Evolutionary conservation across 2,797 vertebrate genomes (phyloP).

Genomic region (Acanthurus tractus): DNA sequence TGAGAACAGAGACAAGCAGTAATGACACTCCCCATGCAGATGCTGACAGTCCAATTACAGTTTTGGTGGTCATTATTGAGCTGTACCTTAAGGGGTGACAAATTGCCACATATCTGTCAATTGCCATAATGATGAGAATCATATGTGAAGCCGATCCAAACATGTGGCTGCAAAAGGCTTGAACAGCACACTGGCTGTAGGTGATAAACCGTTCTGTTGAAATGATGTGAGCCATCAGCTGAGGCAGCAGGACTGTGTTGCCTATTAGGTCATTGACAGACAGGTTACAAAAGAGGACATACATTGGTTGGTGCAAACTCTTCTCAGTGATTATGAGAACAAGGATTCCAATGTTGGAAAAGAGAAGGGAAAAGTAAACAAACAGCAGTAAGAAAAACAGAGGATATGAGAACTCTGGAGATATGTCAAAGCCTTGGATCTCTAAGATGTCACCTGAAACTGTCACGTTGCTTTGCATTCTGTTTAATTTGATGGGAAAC

Average conservation of each 20-base stretch:
- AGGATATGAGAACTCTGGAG: constrained; percentile 62
- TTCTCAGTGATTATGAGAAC: constrained; percentile 70
- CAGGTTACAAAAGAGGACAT: constrained; percentile 88
- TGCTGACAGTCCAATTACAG: constrained; percentile 73
- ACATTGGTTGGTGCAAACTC: constrained; percentile 88
- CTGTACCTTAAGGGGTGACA: constrained; percentile 85
- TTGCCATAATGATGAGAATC: constrained; percentile 88
- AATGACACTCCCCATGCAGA: constrained; percentile 71
- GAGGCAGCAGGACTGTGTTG: constrained; percentile 82
- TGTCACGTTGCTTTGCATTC: constrained; percentile 72
- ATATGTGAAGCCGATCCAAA: constrained; percentile 88
- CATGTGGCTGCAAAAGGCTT: constrained; percentile 89
- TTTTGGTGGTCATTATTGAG: constrained; percentile 76
- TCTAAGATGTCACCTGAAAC: constrained; percentile 50
- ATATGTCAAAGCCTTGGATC: constrained; percentile 72
- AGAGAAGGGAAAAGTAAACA: constrained; percentile 67
- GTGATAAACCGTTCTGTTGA: constrained; percentile 82
- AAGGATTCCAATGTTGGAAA: constrained; percentile 73
- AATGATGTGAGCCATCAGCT: constrained; percentile 86
- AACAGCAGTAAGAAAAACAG: constrained; percentile 74
- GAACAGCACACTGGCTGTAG: constrained; percentile 84
- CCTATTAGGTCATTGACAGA: constrained; percentile 86
- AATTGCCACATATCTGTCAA: constrained; percentile 88
- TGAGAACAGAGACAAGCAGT: constrained; percentile 69
- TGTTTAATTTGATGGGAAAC: constrained; percentile 10